These are phyloP conservation scores for Catharus fuscescens DNA, from an alignment of 2,113 vertebrate genomes.

Conservation along the genomic window DNA sequence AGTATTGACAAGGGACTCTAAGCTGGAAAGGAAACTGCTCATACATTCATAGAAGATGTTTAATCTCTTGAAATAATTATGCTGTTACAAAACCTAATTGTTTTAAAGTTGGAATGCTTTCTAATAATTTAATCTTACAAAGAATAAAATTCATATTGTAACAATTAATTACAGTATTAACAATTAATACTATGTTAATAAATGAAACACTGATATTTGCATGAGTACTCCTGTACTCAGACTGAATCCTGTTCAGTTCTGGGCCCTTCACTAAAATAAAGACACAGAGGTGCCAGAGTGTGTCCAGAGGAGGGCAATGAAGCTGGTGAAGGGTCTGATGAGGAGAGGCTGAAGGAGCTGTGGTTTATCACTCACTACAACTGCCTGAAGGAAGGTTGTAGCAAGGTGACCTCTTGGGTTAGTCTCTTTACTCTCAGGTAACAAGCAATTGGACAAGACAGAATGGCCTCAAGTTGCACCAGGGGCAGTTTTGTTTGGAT, in stretches of 20 bases:
- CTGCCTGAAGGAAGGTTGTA: neutral
- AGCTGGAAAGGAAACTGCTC: neutral
- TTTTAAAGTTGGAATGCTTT: neutral
- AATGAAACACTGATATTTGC: neutral
- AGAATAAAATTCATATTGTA: neutral
- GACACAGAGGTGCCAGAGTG: neutral
- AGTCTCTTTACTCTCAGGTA: neutral
- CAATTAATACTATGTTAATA: neutral
- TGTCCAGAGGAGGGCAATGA: neutral
- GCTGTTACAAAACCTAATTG: neutral
- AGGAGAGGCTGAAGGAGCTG: neutral
- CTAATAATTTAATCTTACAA: neutral
- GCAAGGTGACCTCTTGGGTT: neutral
- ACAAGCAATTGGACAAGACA: neutral
- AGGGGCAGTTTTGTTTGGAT: neutral
- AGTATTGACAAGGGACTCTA: neutral
- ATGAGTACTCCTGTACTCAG: too few relatives aligned
- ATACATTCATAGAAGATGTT: neutral
- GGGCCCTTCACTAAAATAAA: neutral
- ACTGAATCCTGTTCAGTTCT: neutral
- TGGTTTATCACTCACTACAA: neutral
- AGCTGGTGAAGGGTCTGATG: neutral
- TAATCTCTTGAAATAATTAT: neutral
- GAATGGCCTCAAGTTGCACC: neutral
- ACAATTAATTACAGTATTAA: neutral